phyloP scores from a whole-genome alignment of 2,888 invertebrate species.

The Melinopterus prodromus region DNA sequence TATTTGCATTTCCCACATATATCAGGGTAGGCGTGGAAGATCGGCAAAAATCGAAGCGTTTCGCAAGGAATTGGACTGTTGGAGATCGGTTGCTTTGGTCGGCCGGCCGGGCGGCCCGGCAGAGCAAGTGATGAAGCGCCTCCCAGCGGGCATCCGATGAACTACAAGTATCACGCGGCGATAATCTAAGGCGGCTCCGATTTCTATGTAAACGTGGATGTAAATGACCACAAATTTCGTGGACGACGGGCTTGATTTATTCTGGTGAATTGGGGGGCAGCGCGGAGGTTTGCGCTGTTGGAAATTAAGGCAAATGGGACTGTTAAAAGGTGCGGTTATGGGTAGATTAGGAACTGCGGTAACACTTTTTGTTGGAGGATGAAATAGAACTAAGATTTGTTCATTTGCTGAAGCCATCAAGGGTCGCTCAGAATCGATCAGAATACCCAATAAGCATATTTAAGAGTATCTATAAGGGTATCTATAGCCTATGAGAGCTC shows the following conservation, averaged over 20 bases:
- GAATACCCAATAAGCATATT: no score
- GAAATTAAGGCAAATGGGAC: no score
- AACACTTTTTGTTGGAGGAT: no score
- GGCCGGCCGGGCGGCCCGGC: not conserved
- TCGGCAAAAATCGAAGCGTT: constrained; percentile 26
- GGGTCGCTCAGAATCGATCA: no score
- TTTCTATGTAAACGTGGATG: constrained; percentile 43
- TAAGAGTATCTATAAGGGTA: no score
- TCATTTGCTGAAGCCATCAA: no score
- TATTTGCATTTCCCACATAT: constrained; percentile 39
- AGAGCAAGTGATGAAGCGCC: constrained; percentile 37
- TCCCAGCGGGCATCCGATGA: constrained; percentile 44
- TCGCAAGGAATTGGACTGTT: constrained; percentile 19
- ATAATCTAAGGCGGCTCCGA: constrained; percentile 42
- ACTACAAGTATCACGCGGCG: constrained; percentile 45
- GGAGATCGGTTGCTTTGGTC: not conserved
- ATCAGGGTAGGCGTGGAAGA: constrained; percentile 22
- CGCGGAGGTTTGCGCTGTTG: no score
- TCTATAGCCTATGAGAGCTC: no score
- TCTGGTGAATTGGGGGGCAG: not conserved
- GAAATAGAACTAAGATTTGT: no score
- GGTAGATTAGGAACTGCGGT: no score
- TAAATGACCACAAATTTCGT: constrained; percentile 37
- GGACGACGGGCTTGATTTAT: constrained; percentile 16
- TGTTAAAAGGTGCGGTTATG: no score